These are phyloP conservation scores for Syrmaticus mikado DNA, from an alignment of 2,113 vertebrate genomes.

Conservation along the genomic window DNA sequence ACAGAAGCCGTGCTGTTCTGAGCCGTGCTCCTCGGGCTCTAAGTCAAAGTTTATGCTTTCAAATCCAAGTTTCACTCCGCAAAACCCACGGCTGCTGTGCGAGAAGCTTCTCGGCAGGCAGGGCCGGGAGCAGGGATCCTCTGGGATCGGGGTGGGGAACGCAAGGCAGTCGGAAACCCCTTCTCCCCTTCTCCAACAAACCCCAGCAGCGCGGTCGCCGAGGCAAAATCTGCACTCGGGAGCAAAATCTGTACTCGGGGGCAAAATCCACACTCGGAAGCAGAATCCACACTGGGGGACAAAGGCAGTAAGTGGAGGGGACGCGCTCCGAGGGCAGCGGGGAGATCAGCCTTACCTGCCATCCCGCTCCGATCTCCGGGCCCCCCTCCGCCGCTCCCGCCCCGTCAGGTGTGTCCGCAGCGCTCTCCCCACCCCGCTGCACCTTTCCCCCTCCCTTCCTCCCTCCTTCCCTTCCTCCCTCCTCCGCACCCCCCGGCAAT, in stretches of 20 bases:
- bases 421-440: not conserved
- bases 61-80: not conserved
- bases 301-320: not conserved
- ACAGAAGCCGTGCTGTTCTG: not conserved
- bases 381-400: not conserved
- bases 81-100: not conserved
- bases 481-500: not conserved
- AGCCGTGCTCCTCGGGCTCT: not conserved
- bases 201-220: not conserved
- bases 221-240: not conserved
- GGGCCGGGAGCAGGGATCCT: not conserved
- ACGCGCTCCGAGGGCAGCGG: not conserved
- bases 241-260: too few relatives aligned
- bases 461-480: not conserved
- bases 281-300: too few relatives aligned
- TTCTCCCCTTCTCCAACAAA: too few relatives aligned
- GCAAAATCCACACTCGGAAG: not conserved
- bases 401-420: conserved; percentile 41
- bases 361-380: not conserved
- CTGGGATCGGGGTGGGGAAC: not conserved
- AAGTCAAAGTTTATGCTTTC: not conserved
- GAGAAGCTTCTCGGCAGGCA: not conserved
- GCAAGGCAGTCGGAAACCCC: not conserved
- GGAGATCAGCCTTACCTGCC: conserved; percentile 13
- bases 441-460: not conserved